Base-by-base conservation (phyloP, 1,140 invertebrate genomes). In the Cyclargus thomasi region DNA sequence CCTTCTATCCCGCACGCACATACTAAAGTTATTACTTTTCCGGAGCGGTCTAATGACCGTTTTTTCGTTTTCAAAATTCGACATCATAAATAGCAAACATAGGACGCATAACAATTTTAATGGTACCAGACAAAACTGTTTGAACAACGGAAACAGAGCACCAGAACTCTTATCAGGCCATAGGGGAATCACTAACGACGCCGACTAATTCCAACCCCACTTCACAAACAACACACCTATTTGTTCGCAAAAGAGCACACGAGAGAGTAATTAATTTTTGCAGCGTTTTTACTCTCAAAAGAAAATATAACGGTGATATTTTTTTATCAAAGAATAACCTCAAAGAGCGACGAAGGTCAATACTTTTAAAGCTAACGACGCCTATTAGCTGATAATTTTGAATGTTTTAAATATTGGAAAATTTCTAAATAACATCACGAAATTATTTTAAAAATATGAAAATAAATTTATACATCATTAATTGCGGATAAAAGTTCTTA, bases 201-300 rank as follows among this genome's bases (percentile, higher is more conserved):
- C 2, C 20, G 18, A 21, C 17, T 59, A 59, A 59, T 59, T 59
- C 18, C 18, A 59, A 18, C 29, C 29, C 55, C 6, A 59, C 55
- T 59, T 59, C 55, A 21, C 55, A 20, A 59, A 59, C 55, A 59
- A 59, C 55, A 59, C 20, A 59, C 18, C 55, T 59, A 57, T 57
- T 57, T 57, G n/a, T 57, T 59, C 6, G 18, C 7, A 21, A 21
- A 59, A 59, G 18, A 20, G 55, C 17, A 59, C 55, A 20, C 55
- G 55, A 21, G 55, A 59, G 55, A 10, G 10, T 20, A 11, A 59
- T 59, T 59, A 59, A 20, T 21, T 59, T 59, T 55, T 59, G 18
- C 17, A 21, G 18, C 55, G 20, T 59, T 20, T 59, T 59, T 21
- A 20, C 53, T 59, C 21, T 47, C 39, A 47, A 47, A 47, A 47